Evolutionary conservation across 2,888 invertebrate species (phyloP), one percentile per base, ranked within the genome.

Genomic region (Sinhomidia bicolor): DNA sequence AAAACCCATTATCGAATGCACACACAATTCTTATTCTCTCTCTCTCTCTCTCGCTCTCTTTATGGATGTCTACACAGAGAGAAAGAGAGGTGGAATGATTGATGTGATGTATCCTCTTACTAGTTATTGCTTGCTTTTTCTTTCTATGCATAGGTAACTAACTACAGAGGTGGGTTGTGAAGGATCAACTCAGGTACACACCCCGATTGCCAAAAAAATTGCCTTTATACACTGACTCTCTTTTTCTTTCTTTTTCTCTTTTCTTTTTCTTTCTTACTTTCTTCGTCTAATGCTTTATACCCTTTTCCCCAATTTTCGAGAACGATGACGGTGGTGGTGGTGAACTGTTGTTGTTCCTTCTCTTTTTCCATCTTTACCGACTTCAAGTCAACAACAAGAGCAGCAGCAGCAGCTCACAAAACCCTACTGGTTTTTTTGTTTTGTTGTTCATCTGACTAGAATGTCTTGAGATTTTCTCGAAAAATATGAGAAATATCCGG

Each of bases 61-160:
- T 68, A 12, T 60, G 74, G 14, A 57, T 14, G 36, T n/a, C 20
- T 68, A 84, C 47, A 74, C 74, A 36, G 10, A 1, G 6, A 54
- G 44, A 78, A 7, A 74, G 23, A 23, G 12, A 36, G 36, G 71
- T 29, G 79, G 86, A 80, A 86, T 86, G 86, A 86, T 86, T 86
- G 86, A 86, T 86, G 86, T 80, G 86, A 86, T 80, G 86, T 86
- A 80, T 86, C 80, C 86, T 60, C 41, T 71, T 60, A 51, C 80
- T 71, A 26, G 32, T 57, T 32, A 44, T 44, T 74, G 29, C 74
- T 74, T 51, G 47, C 20, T 71, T 71, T 71, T 23, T 44, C 71
- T 12, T 44, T 71, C 44, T 23, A 44, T 44, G 17, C 9, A 10
- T 20, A 68, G 68, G 41, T 44, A 41, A 14, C 36, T 62, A 10